Evolutionary conservation across 1,140 invertebrate genomes (phyloP).

Genomic region (Drosophila albomicans): DNA sequence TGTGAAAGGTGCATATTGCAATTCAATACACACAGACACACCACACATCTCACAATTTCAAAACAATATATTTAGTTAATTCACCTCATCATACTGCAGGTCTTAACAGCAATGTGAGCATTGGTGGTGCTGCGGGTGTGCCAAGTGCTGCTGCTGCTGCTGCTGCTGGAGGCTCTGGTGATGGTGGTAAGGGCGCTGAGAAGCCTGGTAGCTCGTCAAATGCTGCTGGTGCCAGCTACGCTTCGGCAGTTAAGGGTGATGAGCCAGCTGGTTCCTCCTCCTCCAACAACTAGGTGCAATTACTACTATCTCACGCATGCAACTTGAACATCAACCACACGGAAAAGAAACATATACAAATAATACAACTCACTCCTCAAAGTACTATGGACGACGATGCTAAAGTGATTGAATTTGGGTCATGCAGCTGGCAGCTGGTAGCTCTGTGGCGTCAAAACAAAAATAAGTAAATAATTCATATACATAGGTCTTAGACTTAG

Average conservation of each 20-base stretch:
- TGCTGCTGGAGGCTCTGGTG: constrained; percentile 6
- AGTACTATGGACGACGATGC: constrained; percentile 80
- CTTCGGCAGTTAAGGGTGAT: constrained; percentile 79
- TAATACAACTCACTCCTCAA: constrained; percentile 76
- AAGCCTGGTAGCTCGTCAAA: constrained; percentile 54
- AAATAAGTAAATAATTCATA: constrained; percentile 73
- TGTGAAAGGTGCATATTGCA: constrained; percentile 76
- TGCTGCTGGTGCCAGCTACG: constrained; percentile 66
- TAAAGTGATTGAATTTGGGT: constrained; percentile 77
- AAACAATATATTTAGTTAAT: constrained; percentile 78
- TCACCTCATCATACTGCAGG: constrained; percentile 76
- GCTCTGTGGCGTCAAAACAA: constrained; percentile 72
- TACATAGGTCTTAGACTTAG: constrained; percentile 77
- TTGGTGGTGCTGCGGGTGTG: constrained; percentile 72
- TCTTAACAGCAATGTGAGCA: constrained; percentile 77
- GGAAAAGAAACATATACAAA: constrained; percentile 12
- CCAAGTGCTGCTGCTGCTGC: constrained; percentile 45
- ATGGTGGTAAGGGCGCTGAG: constrained; percentile 55
- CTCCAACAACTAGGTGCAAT: constrained; percentile 67
- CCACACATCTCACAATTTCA: constrained; percentile 42
- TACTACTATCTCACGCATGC: constrained; percentile 26
- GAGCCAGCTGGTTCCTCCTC: constrained; percentile 63
- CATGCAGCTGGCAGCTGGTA: constrained; percentile 58
- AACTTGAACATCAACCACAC: constrained; percentile 16
- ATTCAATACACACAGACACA: constrained; percentile 11